These are phyloP conservation scores for Drosophila micromelanica DNA, from an alignment of 1,140 invertebrate genomes.

Conservation along the genomic window DNA sequence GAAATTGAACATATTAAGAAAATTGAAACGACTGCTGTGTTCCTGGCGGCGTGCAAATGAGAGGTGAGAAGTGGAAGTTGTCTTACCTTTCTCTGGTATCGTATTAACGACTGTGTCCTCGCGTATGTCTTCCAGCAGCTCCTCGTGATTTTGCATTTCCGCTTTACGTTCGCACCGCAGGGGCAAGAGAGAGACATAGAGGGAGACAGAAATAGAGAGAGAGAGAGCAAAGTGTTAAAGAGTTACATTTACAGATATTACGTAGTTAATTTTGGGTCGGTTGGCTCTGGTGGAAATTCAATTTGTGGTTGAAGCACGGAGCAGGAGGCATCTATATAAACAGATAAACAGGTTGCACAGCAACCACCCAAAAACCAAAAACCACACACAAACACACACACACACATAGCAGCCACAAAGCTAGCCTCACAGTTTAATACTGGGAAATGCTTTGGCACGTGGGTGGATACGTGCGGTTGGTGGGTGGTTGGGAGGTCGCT, in stretches of 20 bases:
- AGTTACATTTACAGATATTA: constrained; percentile 48
- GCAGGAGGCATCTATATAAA: constrained; percentile 37
- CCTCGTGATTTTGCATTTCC: constrained; percentile 84
- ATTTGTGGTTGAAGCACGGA: constrained; percentile 53
- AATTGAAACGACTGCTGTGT: background rate
- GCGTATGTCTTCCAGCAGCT: constrained; percentile 82
- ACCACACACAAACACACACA: constrained; percentile 45
- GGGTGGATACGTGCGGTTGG: background rate
- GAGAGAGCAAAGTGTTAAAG: constrained; percentile 37
- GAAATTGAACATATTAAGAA: background rate
- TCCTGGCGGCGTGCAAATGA: background rate
- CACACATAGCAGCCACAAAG: constrained; percentile 5
- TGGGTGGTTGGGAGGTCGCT: no score
- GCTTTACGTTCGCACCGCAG: constrained; percentile 31
- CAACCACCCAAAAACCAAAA: constrained; percentile 43
- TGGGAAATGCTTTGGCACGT: background rate
- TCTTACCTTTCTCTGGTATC: constrained; percentile 83
- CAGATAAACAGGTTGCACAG: constrained; percentile 35
- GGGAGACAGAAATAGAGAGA: constrained; percentile 22
- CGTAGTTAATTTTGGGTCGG: constrained; percentile 63
- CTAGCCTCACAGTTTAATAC: constrained; percentile 9
- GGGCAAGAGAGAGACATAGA: background rate
- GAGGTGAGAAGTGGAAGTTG: background rate
- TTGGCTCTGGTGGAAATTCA: constrained; percentile 66
- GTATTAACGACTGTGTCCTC: constrained; percentile 77